These are phyloP conservation scores for Agrochola litura DNA, from an alignment of 2,888 invertebrate genomes.

Conservation along the genomic window DNA sequence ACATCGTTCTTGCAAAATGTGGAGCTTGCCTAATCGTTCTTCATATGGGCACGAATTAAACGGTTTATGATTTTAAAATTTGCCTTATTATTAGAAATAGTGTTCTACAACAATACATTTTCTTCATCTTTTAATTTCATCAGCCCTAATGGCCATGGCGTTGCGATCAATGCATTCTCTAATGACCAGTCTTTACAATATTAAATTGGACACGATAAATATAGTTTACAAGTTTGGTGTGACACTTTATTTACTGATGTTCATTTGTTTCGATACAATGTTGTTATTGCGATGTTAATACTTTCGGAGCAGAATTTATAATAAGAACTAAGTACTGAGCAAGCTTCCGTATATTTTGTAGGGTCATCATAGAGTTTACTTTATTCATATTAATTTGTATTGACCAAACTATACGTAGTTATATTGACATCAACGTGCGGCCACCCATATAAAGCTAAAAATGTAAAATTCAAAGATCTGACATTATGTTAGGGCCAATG, in stretches of 20 bases:
- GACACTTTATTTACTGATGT: conserved; percentile 7
- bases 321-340: background rate
- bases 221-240: conserved; percentile 18
- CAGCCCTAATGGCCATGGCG: background rate
- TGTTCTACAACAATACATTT: background rate
- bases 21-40: background rate
- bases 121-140: background rate
- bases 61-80: background rate
- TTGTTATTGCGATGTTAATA: background rate
- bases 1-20: background rate
- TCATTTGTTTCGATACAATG: conserved; percentile 2
- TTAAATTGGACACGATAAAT: conserved; percentile 6
- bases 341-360: background rate
- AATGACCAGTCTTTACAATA: background rate
- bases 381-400: background rate
- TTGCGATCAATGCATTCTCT: conserved; percentile 3
- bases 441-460: background rate
- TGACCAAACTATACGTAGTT: background rate
- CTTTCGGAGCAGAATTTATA: background rate
- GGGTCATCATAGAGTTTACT: background rate
- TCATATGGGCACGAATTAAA: background rate
- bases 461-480: background rate
- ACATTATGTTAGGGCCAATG: background rate
- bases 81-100: background rate
- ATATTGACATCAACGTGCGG: background rate